phyloP scores from a whole-genome alignment of 1,140 invertebrate genomes.

The roundworm (Caenorhabditis elegans) region WBcel235 BX284606.5:7857001-7857500 shows the following conservation, averaged over 20 bases:
- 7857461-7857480: constrained; percentile 76
- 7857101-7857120: too few relatives aligned
- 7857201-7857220: not conserved
- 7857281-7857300: not conserved
- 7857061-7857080: too few relatives aligned
- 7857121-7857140: too few relatives aligned
- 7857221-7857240: not conserved
- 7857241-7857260: constrained; percentile 5
- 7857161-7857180: too few relatives aligned
- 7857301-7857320: constrained; percentile 56
- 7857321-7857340: constrained; percentile 94
- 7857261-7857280: constrained; percentile 10
- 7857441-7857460: too few relatives aligned
- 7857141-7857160: too few relatives aligned
- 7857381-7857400: constrained; percentile 94
- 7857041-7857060: too few relatives aligned
- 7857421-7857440: constrained; percentile 21
- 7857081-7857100: too few relatives aligned
- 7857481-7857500: constrained; percentile 97
- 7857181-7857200: not conserved
- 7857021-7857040: too few relatives aligned
- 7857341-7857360: constrained; percentile 93
- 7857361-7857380: constrained; percentile 93
- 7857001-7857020: too few relatives aligned
- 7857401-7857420: constrained; percentile 93